Evolutionary conservation across 2,797 vertebrate genomes (phyloP).

Genomic region (Poeciliopsis presidionis): DNA sequence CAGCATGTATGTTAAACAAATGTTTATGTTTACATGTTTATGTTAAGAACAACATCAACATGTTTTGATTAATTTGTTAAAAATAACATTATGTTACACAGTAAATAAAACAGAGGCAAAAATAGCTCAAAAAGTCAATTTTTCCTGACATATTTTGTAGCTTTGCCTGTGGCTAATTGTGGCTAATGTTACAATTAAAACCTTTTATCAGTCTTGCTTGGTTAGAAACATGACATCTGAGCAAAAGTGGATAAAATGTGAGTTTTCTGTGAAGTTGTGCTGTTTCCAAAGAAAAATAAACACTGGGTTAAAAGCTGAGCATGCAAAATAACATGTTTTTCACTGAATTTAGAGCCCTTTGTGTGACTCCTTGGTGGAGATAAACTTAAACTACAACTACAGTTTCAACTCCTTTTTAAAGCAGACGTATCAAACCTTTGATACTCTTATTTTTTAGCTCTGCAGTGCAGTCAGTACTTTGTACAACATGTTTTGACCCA

Average conservation of each 20-base stretch:
- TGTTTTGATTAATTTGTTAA: too few relatives aligned
- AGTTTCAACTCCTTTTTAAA: neutral
- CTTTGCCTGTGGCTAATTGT: too few relatives aligned
- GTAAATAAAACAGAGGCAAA: too few relatives aligned
- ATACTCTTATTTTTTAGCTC: neutral
- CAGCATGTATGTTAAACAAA: too few relatives aligned
- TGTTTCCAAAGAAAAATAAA: neutral
- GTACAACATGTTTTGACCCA: slow-evolving; percentile 11
- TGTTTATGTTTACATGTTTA: too few relatives aligned
- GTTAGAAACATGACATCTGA: neutral
- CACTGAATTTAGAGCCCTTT: too few relatives aligned
- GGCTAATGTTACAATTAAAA: neutral
- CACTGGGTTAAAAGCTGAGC: neutral
- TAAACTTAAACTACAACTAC: neutral
- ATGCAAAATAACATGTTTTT: neutral
- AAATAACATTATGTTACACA: too few relatives aligned
- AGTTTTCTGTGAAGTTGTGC: neutral
- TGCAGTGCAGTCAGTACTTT: neutral
- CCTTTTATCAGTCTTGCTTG: neutral
- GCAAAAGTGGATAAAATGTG: neutral
- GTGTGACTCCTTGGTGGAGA: neutral
- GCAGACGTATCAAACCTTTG: neutral
- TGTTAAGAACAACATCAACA: too few relatives aligned
- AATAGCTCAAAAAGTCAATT: too few relatives aligned
- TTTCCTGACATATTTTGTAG: too few relatives aligned